These are phyloP conservation scores for Drosophila formosana DNA, from an alignment of 2,888 invertebrate species.

Conservation along the genomic window DNA sequence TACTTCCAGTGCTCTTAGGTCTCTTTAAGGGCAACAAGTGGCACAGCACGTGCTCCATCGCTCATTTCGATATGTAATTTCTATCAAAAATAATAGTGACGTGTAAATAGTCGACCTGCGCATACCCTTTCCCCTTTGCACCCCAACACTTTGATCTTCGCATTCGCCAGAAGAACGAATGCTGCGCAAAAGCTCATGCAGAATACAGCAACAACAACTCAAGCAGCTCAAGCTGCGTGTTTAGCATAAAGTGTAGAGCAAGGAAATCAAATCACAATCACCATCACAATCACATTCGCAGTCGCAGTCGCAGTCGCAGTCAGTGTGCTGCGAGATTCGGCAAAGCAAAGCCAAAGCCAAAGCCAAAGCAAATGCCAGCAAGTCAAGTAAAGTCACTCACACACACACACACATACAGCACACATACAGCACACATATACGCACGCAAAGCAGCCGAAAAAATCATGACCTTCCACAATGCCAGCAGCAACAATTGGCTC, in stretches of 20 bases:
- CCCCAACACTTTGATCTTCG: conserved; percentile 1
- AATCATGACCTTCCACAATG: conserved; percentile 84
- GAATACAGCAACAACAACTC: conserved; percentile 23
- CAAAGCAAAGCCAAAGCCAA: conserved; percentile 5
- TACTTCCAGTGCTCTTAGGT: not conserved
- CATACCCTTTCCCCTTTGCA: not conserved
- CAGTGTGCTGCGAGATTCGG: conserved; percentile 9
- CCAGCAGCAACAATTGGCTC: conserved; percentile 72
- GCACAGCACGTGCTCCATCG: conserved; percentile 12
- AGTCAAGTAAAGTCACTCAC: conserved; percentile 48
- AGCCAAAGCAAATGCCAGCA: conserved; percentile 56
- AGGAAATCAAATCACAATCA: conserved; percentile 59
- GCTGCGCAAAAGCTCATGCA: conserved; percentile 31
- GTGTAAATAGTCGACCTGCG: not conserved
- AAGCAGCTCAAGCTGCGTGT: conserved; percentile 2
- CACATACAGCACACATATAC: conserved; percentile 9
- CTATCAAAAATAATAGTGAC: not conserved
- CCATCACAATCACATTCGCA: conserved; percentile 30
- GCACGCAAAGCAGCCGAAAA: conserved; percentile 62
- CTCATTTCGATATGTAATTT: not conserved
- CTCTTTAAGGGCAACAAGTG: conserved; percentile 3
- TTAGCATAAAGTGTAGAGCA: conserved; percentile 30
- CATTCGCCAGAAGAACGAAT: conserved; percentile 1
- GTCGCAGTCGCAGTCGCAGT: not conserved
- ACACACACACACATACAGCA: conserved; percentile 23